Evolutionary conservation across 2,888 invertebrate species (phyloP).

Genomic region (Nezara viridula): DNA sequence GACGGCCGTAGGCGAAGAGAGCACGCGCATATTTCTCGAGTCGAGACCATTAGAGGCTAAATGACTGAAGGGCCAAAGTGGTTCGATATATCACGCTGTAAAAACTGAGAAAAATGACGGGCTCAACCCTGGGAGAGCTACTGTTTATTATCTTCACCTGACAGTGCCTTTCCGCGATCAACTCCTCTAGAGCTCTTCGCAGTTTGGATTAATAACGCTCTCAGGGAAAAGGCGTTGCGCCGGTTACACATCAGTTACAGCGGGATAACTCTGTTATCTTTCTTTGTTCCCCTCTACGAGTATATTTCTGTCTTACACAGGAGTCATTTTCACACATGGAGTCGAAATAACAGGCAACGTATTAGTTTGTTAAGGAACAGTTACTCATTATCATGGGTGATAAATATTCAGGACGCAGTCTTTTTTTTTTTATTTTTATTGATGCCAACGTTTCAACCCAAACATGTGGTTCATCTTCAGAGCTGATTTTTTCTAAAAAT

Average conservation of each 20-base stretch:
- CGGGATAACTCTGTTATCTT: not conserved
- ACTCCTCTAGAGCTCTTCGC: not conserved
- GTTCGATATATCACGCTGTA: slow-evolving; percentile 30
- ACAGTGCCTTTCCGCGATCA: slow-evolving; percentile 30
- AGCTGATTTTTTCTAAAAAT: too few species aligned
- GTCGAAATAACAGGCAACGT: not conserved
- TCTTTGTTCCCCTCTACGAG: not conserved
- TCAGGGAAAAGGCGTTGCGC: not conserved
- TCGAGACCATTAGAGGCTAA: not conserved
- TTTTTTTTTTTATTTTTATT: too few species aligned
- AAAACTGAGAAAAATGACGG: slow-evolving; percentile 14
- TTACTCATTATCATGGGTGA: too few species aligned
- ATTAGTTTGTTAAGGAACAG: too few species aligned
- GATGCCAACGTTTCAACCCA: too few species aligned
- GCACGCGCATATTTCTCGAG: slow-evolving; percentile 34
- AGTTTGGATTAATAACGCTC: slow-evolving; percentile 18
- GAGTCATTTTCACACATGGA: not conserved
- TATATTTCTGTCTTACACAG: not conserved
- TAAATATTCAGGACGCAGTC: too few species aligned
- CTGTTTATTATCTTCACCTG: slow-evolving; percentile 26
- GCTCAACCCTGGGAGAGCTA: not conserved
- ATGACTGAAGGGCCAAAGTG: slow-evolving; percentile 36
- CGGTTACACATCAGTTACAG: not conserved
- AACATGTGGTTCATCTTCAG: too few species aligned
- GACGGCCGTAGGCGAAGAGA: slow-evolving; percentile 9